Base-by-base conservation (phyloP, 2,888 invertebrate species). In the Spilarctia lutea region DNA sequence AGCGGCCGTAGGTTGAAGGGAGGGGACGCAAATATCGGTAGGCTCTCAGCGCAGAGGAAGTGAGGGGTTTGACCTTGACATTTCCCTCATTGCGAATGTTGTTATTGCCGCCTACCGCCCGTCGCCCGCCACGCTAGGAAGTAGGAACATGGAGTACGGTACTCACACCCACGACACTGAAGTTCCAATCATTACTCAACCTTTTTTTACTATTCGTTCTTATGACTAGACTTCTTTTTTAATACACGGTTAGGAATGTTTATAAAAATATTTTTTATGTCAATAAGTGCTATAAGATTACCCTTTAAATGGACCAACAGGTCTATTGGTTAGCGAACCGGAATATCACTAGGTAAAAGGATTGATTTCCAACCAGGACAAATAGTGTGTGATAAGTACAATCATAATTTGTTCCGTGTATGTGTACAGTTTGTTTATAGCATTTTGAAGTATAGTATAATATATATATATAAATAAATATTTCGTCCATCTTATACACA, bases 51-150 rank as follows among this genome's bases (percentile, higher is more conserved):
- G 68, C 91, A 86, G 90, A 94, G 94, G 95, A 95, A 95, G 95
- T 95, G 94, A 95, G 89, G 95, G 92, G 82, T 83, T 82, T 87
- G 93, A 85, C 95, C 95, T 95, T 95, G 95, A 94, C 95, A 95
- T 95, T 95, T 94, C 91, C 91, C 89, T 88, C 90, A 88, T 88
- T 87, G 89, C 85, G 89, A 89, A 89, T 90, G 89, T 88, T 85
- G 86, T 85, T 88, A 86, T 85, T 73, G 56, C 73, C 73, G 70
- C 70, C 70, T 39, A 60, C 66, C 66, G 60, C 78, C 27, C 27
- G 60, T 30, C 63, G 60, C 70, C 69, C 71, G 60, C 76, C 76
- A 75, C 79, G 82, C 79, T 80, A 85, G 85, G 85, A 85, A 85
- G 82, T 85, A 83, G 81, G 85, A 81, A 82, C 84, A 77, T 75